A percentile compares a stretch with the other conserved stretches of the same genome.
Evolutionary conservation across 1,140 invertebrate genomes (phyloP).

Genomic region (Leptinotarsa defecta): DNA sequence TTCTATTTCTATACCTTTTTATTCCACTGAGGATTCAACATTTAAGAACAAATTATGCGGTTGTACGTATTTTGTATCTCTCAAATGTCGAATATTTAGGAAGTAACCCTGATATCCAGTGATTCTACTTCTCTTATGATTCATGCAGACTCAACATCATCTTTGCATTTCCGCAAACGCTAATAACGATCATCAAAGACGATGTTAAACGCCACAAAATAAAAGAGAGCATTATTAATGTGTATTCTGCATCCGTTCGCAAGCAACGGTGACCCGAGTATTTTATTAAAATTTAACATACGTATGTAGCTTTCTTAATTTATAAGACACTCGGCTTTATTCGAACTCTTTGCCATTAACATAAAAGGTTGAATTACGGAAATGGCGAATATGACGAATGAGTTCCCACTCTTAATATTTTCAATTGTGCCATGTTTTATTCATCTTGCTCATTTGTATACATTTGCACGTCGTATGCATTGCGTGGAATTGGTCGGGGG

Average conservation of each 20-base stretch:
- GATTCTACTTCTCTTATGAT: no score
- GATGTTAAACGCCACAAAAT: constrained; percentile 6
- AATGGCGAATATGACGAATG: constrained; percentile 47
- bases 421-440: constrained; percentile 49
- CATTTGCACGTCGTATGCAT: constrained; percentile 36
- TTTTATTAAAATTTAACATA: constrained; percentile 28
- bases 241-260: constrained; percentile 13
- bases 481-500: constrained; percentile 24
- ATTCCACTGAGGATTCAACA: no score
- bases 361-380: constrained; percentile 44
- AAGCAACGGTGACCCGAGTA: constrained; percentile 6
- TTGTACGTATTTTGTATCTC: no score
- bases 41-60: no score
- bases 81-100: no score
- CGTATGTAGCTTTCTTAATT: constrained; percentile 24
- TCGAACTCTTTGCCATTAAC: constrained; percentile 34
- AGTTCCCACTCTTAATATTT: constrained; percentile 48
- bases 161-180: constrained; percentile 1
- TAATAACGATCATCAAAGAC: constrained; percentile 6
- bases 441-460: constrained; percentile 40
- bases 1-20: no score
- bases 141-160: no score
- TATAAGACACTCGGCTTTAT: constrained; percentile 28
- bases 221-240: constrained; percentile 23
- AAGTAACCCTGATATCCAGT: no score